Evolutionary conservation across 2,113 vertebrate genomes (phyloP), one percentile per base, ranked within the genome.

Genomic region (Phodopus roborovskii): DNA sequence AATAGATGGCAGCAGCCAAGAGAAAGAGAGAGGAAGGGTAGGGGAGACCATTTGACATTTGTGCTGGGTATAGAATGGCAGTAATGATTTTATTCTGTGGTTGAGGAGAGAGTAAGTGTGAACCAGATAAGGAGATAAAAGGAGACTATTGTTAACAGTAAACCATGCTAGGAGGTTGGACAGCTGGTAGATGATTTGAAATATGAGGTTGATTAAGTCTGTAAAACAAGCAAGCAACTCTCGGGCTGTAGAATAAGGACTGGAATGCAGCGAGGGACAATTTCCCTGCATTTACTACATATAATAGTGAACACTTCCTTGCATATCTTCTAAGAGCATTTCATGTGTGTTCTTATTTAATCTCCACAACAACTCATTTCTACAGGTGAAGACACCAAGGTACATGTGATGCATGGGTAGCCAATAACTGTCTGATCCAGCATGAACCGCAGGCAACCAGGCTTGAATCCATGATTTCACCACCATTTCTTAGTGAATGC

Each of bases 41-140:
- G 26, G 28, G 42, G 82, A 85, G 60, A 48, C 15, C 42, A 6
- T 12, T 5, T 74, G 95, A 17, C 70, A 92, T 42, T 83, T 92
- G 81, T 83, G 60, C 64, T 88, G 70, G 91, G 92, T 95, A 77
- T 82, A 70, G 56, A 88, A 95, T 50, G 45, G 64, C 11, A n/a
- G 4, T 42, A 26, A 53, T 78, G 22, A 87, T 36, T 88, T 24
- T 45, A 36, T 64, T 70, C 39, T 58, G 45, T 26, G 13, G 71
- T 7, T 58, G 45, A 66, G n/a, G 33, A 66, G 33, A 81, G 88
- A 60, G 36, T 5, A 19, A 75, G 30, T 2, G 0, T 26, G 26
- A 79, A 42, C n/a, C n/a, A 66, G 22, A 33, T 30, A 1, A 71
- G 24, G 42, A 90, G 70, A 20, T 6, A 11, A 60, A 42, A 75